phyloP scores from a whole-genome alignment of 1,140 invertebrate species.

The Temnothorax curvispinosus region DNA sequence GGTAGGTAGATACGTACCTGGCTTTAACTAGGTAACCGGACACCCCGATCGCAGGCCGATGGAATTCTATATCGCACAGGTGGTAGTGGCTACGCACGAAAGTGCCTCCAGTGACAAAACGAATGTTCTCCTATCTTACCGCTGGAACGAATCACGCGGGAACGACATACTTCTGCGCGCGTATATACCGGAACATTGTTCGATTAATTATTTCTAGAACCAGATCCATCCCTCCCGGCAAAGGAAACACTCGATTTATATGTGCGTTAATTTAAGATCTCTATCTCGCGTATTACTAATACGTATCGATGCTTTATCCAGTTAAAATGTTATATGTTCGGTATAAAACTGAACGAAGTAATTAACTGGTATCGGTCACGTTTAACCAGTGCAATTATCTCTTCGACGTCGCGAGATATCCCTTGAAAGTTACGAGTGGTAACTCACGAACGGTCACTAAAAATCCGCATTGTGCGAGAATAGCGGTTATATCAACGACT shows the following conservation, averaged over 20 bases:
- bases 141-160: constrained; percentile 38
- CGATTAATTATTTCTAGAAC: constrained; percentile 29
- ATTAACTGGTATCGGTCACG: constrained; percentile 25
- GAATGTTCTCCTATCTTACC: constrained; percentile 25
- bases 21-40: constrained; percentile 81
- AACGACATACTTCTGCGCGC: constrained; percentile 20
- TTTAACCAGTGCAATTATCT: constrained; percentile 5
- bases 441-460: background rate
- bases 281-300: background rate
- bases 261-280: background rate
- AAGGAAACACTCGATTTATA: background rate
- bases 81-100: constrained; percentile 76
- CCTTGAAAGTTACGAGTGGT: constrained; percentile 2
- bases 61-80: constrained; percentile 85
- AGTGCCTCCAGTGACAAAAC: constrained; percentile 70
- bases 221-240: background rate
- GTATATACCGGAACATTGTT: background rate
- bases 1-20: constrained; percentile 77
- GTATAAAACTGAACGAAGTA: constrained; percentile 4
- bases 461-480: background rate
- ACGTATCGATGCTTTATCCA: constrained; percentile 8
- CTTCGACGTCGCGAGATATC: background rate
- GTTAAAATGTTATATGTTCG: constrained; percentile 17
- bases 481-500: constrained; percentile 4
- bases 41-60: constrained; percentile 79